Evolutionary conservation across 1,140 invertebrate species (phyloP).

Genomic region (Cyclargus thomasi): DNA sequence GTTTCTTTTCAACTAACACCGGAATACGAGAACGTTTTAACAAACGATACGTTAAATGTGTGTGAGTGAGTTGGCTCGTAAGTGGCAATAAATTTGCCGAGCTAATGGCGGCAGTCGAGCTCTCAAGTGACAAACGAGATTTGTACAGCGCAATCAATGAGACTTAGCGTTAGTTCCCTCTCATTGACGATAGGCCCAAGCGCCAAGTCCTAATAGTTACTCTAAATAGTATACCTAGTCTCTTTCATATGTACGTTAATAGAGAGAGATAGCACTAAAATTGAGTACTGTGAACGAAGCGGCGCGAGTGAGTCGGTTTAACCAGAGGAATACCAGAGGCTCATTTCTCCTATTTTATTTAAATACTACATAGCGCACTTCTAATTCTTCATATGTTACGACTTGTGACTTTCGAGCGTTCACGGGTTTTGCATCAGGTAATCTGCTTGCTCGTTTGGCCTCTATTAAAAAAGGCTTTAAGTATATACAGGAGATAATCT

Average conservation of each 20-base stretch:
- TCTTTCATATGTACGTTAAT: neutral
- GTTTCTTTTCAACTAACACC: too few relatives aligned
- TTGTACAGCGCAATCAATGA: constrained; percentile 35
- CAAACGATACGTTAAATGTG: constrained; percentile 23
- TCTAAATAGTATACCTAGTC: neutral
- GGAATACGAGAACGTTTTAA: neutral
- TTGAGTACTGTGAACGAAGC: too few relatives aligned
- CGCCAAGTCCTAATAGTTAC: neutral
- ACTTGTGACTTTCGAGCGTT: too few relatives aligned
- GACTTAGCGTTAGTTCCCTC: constrained; percentile 31
- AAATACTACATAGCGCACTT: too few relatives aligned
- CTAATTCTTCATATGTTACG: too few relatives aligned
- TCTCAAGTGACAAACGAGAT: constrained; percentile 50
- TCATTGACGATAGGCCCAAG: neutral
- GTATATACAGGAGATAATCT: neutral
- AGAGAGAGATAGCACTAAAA: neutral
- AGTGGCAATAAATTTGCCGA: constrained; percentile 47
- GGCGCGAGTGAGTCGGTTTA: too few relatives aligned
- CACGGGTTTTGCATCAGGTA: too few relatives aligned
- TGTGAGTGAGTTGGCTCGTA: constrained; percentile 37
- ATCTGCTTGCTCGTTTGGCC: too few relatives aligned
- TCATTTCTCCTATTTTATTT: too few relatives aligned
- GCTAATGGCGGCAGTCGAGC: constrained; percentile 39
- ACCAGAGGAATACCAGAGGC: too few relatives aligned
- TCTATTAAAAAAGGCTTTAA: too few relatives aligned